A percentile compares a stretch with the other conserved stretches of the same genome.
Evolutionary conservation across 2,888 invertebrate species (phyloP).

Genomic region (Parascotia fuliginaria): DNA sequence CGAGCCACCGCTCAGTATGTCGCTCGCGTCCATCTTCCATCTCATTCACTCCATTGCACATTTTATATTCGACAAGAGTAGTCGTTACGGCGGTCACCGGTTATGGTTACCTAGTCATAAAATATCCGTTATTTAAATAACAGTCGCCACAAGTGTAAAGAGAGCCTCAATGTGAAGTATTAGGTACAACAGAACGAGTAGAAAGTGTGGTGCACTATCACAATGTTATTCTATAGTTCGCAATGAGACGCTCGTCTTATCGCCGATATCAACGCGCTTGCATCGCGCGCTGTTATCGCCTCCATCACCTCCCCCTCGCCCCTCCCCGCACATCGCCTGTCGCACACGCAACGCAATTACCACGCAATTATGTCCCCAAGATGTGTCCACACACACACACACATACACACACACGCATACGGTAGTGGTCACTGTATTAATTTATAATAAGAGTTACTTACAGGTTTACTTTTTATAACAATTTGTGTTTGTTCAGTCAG

Average conservation of each 20-base stretch:
- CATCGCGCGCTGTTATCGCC: constrained; percentile 19
- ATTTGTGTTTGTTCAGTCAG: neutral
- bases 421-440: too few species aligned
- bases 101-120: neutral
- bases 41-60: constrained; percentile 6
- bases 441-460: too few species aligned
- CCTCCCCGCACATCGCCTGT: neutral
- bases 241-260: neutral
- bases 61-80: constrained; percentile 2
- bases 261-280: neutral
- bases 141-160: too few species aligned
- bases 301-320: too few species aligned
- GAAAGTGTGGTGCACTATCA: too few species aligned
- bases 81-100: too few species aligned
- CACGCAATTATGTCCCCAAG: constrained; percentile 24
- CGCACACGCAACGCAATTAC: constrained; percentile 25
- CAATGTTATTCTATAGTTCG: neutral
- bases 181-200: too few species aligned
- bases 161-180: too few species aligned
- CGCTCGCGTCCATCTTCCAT: neutral
- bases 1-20: constrained; percentile 7
- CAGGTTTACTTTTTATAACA: too few species aligned
- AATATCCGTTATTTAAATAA: too few species aligned
- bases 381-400: constrained; percentile 8
- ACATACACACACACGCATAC: neutral